Conservation (phyloP, 2,113 vertebrate species). For the Myrmecophaga tridactyla region DNA sequence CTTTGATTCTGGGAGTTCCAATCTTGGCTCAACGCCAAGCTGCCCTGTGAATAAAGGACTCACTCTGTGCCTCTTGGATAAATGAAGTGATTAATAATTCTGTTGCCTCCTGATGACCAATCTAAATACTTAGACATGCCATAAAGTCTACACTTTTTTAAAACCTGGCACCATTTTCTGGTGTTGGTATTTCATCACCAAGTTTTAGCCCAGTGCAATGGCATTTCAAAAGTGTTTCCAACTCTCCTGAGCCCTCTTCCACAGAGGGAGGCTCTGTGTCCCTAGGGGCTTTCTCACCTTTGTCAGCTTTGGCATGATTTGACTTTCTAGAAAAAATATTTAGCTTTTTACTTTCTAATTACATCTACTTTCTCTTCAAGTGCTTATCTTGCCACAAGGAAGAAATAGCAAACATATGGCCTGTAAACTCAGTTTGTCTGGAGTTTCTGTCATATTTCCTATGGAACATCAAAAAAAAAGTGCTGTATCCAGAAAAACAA, state of each 20-base stretch:
- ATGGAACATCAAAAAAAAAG: no score
- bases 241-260: background rate
- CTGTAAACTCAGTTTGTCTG: accelerated
- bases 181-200: background rate
- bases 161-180: background rate
- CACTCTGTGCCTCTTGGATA: no score
- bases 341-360: background rate
- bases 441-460: background rate
- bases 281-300: background rate
- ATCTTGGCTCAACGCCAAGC: no score
- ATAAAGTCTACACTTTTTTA: background rate
- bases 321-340: background rate
- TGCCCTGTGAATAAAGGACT: background rate
- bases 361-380: background rate
- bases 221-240: background rate
- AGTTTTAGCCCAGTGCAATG: background rate
- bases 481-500: background rate
- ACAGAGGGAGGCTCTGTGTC: background rate
- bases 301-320: background rate
- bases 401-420: accelerated
- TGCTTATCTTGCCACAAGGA: background rate
- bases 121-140: background rate
- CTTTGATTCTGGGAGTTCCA: no score
- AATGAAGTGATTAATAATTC: background rate
- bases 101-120: background rate